Evolutionary conservation across 2,797 vertebrate genomes (phyloP).

Genomic region (Hippoglossus hippoglossus): DNA sequence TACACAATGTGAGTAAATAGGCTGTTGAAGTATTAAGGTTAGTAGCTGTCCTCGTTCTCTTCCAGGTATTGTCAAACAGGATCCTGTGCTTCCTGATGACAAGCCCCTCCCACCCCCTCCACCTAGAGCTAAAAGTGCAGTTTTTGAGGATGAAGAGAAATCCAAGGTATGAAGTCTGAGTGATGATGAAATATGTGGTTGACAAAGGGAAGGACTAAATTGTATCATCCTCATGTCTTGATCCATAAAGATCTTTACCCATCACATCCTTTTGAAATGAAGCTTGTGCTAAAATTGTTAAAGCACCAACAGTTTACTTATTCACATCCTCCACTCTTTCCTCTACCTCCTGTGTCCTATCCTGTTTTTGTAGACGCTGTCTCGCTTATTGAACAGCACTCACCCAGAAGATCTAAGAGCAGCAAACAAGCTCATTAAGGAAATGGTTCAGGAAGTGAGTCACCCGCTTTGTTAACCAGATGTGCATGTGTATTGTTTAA

Average conservation of each 20-base stretch:
- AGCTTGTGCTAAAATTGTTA: slow-evolving; percentile 6
- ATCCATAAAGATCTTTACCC: background rate
- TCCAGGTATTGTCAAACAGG: slow-evolving; percentile 96
- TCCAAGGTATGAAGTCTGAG: slow-evolving; percentile 88
- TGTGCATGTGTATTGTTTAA: background rate
- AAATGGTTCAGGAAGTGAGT: slow-evolving; percentile 98
- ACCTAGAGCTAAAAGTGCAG: slow-evolving; percentile 89
- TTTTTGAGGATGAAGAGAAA: slow-evolving; percentile 99
- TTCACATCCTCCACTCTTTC: slow-evolving; percentile 44
- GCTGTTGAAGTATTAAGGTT: slow-evolving; percentile 19
- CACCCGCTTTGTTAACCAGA: slow-evolving; percentile 29
- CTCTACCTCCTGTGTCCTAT: slow-evolving; percentile 38
- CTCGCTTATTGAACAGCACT: slow-evolving; percentile 94
- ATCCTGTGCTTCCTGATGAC: slow-evolving; percentile 92
- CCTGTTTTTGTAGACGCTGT: slow-evolving; percentile 87
- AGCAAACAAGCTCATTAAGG: slow-evolving; percentile 99
- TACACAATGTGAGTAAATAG: background rate
- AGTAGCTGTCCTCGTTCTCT: slow-evolving; percentile 53
- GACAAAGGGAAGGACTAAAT: background rate
- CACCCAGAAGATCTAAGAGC: slow-evolving; percentile 96
- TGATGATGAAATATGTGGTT: background rate
- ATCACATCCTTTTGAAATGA: background rate
- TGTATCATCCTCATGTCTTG: background rate
- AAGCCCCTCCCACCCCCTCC: slow-evolving; percentile 85
- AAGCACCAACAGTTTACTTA: slow-evolving; percentile 33